phyloP scores from a whole-genome alignment of 2,113 vertebrate genomes.

The Ictalurus punctatus region DNA sequence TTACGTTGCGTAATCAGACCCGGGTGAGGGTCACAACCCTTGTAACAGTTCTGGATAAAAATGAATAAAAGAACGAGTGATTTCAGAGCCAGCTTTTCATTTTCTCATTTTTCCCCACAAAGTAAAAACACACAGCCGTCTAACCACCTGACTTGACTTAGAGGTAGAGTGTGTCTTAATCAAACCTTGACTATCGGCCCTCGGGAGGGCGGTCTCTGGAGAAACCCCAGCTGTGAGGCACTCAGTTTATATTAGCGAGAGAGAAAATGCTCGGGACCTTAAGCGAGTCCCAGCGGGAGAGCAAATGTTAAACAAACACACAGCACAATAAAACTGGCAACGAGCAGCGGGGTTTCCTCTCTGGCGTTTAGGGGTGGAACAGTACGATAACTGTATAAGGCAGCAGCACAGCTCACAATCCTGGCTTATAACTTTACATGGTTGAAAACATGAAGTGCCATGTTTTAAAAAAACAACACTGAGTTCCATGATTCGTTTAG shows the following conservation, averaged over 20 bases:
- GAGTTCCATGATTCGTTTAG: neutral
- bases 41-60: conserved; percentile 26
- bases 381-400: neutral
- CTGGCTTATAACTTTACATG: neutral
- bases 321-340: conserved; percentile 55
- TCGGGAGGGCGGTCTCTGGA: neutral
- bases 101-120: neutral
- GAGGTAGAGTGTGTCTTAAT: conserved; percentile 2
- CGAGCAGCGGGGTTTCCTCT: conserved; percentile 60
- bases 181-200: conserved; percentile 20
- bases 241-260: conserved; percentile 25
- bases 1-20: conserved; percentile 27
- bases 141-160: conserved; percentile 54
- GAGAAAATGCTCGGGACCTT: conserved; percentile 19
- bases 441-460: neutral
- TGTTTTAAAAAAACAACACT: neutral
- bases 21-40: conserved; percentile 38
- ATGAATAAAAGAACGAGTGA: neutral
- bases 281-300: conserved; percentile 42
- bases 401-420: too few species aligned
- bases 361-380: conserved; percentile 59
- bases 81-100: conserved; percentile 19
- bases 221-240: conserved; percentile 42
- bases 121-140: conserved; percentile 29
- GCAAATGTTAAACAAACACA: conserved; percentile 52